phyloP scores from a whole-genome alignment of 2,888 invertebrate genomes.

The Melikaiella ostensackeni region DNA sequence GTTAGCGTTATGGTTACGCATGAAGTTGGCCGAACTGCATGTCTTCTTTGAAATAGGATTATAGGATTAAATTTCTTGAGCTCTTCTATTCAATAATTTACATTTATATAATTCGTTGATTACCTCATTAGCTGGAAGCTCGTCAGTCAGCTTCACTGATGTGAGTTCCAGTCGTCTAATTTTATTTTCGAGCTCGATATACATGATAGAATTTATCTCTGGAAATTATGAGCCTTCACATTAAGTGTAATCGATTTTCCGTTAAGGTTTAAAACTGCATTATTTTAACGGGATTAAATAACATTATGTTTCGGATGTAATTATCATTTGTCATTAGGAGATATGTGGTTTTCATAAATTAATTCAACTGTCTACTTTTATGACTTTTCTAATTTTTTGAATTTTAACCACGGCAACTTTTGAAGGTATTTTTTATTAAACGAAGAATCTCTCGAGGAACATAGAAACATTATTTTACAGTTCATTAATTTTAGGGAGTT shows the following conservation, averaged over 20 bases:
- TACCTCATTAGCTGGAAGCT: neutral
- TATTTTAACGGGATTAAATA: neutral
- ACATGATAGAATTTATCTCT: neutral
- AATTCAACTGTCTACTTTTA: neutral
- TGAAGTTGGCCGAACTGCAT: too few relatives aligned
- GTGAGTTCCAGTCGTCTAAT: neutral
- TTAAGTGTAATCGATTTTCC: neutral
- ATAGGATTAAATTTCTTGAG: too few relatives aligned
- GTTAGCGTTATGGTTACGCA: too few relatives aligned
- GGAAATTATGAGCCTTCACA: neutral
- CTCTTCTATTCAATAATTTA: too few relatives aligned
- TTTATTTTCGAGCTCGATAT: neutral
- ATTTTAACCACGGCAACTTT: too few relatives aligned
- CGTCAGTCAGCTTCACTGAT: neutral
- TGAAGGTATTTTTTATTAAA: too few relatives aligned
- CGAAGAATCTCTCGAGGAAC: too few relatives aligned
- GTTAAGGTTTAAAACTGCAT: neutral
- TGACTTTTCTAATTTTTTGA: too few relatives aligned
- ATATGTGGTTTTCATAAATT: neutral
- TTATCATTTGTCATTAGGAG: neutral
- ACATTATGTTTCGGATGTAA: neutral
- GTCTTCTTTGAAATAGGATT: too few relatives aligned
- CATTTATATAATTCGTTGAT: slow-evolving; percentile 1
- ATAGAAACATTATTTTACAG: too few relatives aligned
- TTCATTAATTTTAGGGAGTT: too few relatives aligned